Conservation (phyloP, 1,140 invertebrate species). For the Neomicropteryx cornuta region DNA sequence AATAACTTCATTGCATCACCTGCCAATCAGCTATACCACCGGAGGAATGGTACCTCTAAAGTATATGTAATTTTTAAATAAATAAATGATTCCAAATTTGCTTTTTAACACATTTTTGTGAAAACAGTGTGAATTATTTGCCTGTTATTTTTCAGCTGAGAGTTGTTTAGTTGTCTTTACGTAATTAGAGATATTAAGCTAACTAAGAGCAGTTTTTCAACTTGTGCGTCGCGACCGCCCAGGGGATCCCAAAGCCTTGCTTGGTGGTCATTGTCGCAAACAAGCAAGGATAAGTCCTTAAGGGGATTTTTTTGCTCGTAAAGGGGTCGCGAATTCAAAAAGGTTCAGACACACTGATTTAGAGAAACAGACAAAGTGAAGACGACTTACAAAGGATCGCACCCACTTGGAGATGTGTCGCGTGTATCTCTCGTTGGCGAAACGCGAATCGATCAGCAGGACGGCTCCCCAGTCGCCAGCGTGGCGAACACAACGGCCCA, state of each 20-base stretch:
- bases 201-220: neutral
- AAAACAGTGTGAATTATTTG: no score
- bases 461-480: constrained; percentile 34
- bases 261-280: neutral
- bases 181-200: neutral
- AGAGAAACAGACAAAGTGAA: neutral
- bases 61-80: no score
- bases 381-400: constrained; percentile 22
- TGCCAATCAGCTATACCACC: no score
- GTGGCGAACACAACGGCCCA: constrained; percentile 35
- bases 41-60: no score
- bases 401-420: constrained; percentile 31
- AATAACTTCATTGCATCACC: no score
- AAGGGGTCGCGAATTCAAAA: no score
- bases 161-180: neutral
- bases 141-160: no score
- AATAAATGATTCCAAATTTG: no score
- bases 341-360: no score
- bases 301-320: no score
- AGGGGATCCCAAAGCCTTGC: neutral
- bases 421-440: constrained; percentile 16
- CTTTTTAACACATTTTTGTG: no score
- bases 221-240: neutral
- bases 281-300: no score
- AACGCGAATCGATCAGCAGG: constrained; percentile 28